Base-by-base conservation (phyloP, 2,797 vertebrate genomes). In the Periparus ater region DNA sequence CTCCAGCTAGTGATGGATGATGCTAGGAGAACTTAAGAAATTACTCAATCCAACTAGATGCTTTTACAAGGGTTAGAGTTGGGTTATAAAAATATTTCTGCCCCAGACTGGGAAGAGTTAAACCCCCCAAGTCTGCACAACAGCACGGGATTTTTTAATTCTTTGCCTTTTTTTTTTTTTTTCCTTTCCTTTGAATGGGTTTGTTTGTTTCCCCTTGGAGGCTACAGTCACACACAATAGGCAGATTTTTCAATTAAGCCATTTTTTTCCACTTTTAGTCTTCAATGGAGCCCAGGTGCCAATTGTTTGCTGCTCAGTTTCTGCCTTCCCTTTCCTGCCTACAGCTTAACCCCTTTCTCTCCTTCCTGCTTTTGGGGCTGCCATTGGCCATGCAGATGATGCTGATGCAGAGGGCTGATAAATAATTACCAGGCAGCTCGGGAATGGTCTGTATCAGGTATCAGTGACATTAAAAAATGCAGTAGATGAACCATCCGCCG, bases 281-380 rank as follows among this genome's bases (percentile, higher is more conserved):
- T 92, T 96, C 82, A 89, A 36, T 93, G 70, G 87, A 95, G 54
- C 45, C 92, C 95, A 94, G 89, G 92, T 97, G 95, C 87, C 83
- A 91, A 86, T 92, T 96, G 92, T 96, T 92, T 81, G 87, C 81
- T 83, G 66, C 73, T 79, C 85, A 67, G 47, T 83, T 94, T 79
- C 61, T 91, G 61, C 58, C 85, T 95, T 95, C 71, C 85, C 29
- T 34, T 93, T 95, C 93, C 95, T 96, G 85, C 51, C 54, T 27
- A 3, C 61, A 42, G 58, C 61, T 95, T 97, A 95, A 96, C 89
- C 58, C 85, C 14, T 93, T 96, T 84, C 63, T 87, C 44, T 61
- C 61, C 30, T 51, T 79, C 50, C 57, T 82, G 76, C 44, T 73
- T 65, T 57, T 63, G 13, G 6, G 23, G 44, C 3, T n/a, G 9